Evolutionary conservation across 1,140 invertebrate genomes (phyloP).

Genomic region (Sarcophaga bullata): DNA sequence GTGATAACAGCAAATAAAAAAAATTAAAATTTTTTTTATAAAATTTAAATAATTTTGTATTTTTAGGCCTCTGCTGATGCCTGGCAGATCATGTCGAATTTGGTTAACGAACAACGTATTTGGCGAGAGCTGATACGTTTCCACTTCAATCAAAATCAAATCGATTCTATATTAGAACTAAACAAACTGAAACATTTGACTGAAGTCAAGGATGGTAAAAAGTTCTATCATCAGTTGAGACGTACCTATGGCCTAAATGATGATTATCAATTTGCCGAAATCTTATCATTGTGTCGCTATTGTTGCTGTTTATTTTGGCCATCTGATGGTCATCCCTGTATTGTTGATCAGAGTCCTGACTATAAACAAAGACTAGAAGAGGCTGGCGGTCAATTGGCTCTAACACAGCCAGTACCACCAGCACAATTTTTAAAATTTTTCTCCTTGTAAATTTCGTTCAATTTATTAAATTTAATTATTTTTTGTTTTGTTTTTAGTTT

Average conservation of each 20-base stretch:
- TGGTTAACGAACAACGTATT: slow-evolving; percentile 88
- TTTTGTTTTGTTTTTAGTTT: slow-evolving; percentile 4
- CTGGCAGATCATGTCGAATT: slow-evolving; percentile 77
- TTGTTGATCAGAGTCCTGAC: slow-evolving; percentile 83
- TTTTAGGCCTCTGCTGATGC: slow-evolving; percentile 69
- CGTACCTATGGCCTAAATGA: slow-evolving; percentile 90
- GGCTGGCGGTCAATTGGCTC: slow-evolving; percentile 80
- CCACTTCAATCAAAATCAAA: slow-evolving; percentile 90
- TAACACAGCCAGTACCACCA: slow-evolving; percentile 85
- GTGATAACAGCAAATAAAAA: slow-evolving; percentile 55
- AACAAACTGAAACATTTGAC: slow-evolving; percentile 65
- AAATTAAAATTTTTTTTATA: too few relatives aligned
- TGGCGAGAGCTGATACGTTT: slow-evolving; percentile 93
- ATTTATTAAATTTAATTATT: neutral
- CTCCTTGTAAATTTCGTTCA: slow-evolving; percentile 74
- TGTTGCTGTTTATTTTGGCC: slow-evolving; percentile 98
- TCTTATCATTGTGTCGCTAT: slow-evolving; percentile 91
- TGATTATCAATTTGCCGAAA: slow-evolving; percentile 90
- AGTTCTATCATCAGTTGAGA: slow-evolving; percentile 77
- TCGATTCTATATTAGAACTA: slow-evolving; percentile 75
- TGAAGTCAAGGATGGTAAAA: slow-evolving; percentile 74
- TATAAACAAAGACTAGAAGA: slow-evolving; percentile 81
- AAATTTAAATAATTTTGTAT: slow-evolving; percentile 26
- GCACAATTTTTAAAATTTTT: slow-evolving; percentile 92
- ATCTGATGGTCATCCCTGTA: slow-evolving; percentile 89